Conservation (phyloP, 1,140 invertebrate species). For the Apis laboriosa region DNA sequence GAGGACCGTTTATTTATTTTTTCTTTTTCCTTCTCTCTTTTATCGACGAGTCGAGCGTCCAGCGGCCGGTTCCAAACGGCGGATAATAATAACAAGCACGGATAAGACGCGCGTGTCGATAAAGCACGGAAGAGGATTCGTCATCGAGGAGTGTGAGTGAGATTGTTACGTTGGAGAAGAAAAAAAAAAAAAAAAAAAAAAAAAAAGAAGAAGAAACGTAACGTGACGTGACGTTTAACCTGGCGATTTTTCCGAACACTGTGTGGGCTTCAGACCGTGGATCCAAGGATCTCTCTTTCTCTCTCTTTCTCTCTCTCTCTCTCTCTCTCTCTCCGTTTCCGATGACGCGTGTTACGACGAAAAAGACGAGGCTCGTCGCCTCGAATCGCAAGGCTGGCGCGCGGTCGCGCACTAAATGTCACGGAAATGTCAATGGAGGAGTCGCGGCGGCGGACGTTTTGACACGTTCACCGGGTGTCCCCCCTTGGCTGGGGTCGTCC, state of each 20-base stretch:
- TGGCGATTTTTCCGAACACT: no score
- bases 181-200: no score
- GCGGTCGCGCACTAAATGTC: constrained; percentile 67
- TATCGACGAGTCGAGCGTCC: constrained; percentile 61
- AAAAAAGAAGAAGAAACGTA: no score
- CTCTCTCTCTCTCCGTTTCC: not conserved
- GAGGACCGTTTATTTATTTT: not conserved
- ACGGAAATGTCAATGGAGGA: constrained; percentile 70
- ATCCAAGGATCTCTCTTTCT: not conserved
- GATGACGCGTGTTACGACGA: constrained; percentile 54
- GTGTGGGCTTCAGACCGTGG: no score
- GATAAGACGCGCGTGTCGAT: constrained; percentile 55
- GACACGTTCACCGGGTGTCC: constrained; percentile 65
- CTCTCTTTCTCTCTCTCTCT: not conserved
- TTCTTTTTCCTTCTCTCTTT: no score
- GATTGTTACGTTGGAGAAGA: no score
- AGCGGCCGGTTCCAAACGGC: constrained; percentile 22
- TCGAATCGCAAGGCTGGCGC: constrained; percentile 26
- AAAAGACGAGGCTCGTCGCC: constrained; percentile 32
- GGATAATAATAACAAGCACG: constrained; percentile 38
- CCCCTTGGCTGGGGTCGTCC: constrained; percentile 21
- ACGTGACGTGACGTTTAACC: no score
- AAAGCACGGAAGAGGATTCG: constrained; percentile 63
- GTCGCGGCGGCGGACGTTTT: constrained; percentile 59
- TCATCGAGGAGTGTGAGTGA: constrained; percentile 41